These are phyloP conservation scores for Ophiothrix spiculata DNA, from an alignment of 35 echinoderm and acorn worm genomes.

Conservation along the genomic window DNA sequence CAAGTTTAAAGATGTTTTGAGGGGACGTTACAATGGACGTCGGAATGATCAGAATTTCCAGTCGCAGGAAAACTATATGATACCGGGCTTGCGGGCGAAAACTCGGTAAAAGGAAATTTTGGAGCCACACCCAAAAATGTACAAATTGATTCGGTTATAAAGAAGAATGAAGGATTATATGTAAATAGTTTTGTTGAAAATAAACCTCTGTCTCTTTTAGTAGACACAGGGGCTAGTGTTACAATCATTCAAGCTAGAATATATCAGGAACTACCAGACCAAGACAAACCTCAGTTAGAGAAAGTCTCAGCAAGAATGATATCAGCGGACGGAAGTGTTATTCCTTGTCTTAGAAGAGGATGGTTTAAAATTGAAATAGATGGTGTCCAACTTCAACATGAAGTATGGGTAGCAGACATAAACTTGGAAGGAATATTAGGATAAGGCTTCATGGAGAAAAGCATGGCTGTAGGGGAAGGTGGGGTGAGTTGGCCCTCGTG, in stretches of 20 bases:
- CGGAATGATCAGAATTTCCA: background rate
- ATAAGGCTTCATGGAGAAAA: conserved; percentile 38
- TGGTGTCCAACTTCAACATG: conserved; percentile 15
- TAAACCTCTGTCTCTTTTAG: conserved; percentile 11
- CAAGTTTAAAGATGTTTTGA: background rate
- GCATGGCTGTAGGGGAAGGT: conserved; percentile 28
- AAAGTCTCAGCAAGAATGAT: background rate
- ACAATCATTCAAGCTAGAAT: conserved; percentile 16
- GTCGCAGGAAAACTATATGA: background rate
- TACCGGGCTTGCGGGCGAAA: background rate
- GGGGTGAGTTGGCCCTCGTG: no score
- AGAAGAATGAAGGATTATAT: background rate
- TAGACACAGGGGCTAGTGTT: conserved; percentile 34
- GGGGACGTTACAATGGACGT: background rate
- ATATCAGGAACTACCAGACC: conserved; percentile 16
- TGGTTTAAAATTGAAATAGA: conserved; percentile 27
- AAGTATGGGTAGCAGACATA: no score
- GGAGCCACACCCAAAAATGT: background rate
- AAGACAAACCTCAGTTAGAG: background rate
- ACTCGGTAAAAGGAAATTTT: background rate
- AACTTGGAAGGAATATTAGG: conserved; percentile 32
- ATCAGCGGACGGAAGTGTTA: background rate
- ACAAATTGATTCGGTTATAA: background rate
- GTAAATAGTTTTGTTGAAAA: conserved; percentile 11
- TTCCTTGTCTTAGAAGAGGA: conserved; percentile 6